These are phyloP conservation scores for Gobius niger DNA, from an alignment of 2,113 vertebrate species.

Conservation along the genomic window DNA sequence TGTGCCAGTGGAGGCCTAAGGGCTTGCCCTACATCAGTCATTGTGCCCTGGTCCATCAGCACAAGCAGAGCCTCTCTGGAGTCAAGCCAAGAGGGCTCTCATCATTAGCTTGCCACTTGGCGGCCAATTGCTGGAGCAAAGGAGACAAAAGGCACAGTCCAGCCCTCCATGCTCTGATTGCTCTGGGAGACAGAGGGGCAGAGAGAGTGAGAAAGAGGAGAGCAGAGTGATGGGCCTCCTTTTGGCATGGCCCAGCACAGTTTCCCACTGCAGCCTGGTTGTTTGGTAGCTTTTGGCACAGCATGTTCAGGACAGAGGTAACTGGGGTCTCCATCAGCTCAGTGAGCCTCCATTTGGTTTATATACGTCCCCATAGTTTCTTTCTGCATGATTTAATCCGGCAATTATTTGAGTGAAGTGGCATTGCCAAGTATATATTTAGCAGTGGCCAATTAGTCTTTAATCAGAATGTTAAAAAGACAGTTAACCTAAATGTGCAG, in stretches of 20 bases:
- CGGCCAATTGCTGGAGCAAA: constrained; percentile 75
- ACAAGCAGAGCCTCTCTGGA: constrained; percentile 60
- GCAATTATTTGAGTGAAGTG: background rate
- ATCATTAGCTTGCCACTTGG: constrained; percentile 79
- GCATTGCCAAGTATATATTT: background rate
- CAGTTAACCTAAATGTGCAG: background rate
- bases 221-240: constrained; percentile 55
- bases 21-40: constrained; percentile 70
- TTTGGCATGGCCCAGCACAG: constrained; percentile 58
- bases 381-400: constrained; percentile 38
- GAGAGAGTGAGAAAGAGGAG: constrained; percentile 18
- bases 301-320: constrained; percentile 54
- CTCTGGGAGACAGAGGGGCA: constrained; percentile 46
- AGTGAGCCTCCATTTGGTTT: constrained; percentile 37
- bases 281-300: constrained; percentile 63
- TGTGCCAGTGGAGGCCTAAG: constrained; percentile 59
- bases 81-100: constrained; percentile 60
- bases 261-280: constrained; percentile 57
- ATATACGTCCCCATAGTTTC: constrained; percentile 19
- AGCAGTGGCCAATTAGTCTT: constrained; percentile 11
- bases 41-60: constrained; percentile 64
- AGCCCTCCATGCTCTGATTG: constrained; percentile 80
- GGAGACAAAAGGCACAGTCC: constrained; percentile 73
- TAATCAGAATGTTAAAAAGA: too few species aligned
- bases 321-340: constrained; percentile 59